A percentile compares a stretch with the other conserved stretches of the same genome.
These are phyloP conservation scores for Micronycteris hirsuta DNA, from an alignment of 2,113 vertebrate genomes.

Conservation along the genomic window DNA sequence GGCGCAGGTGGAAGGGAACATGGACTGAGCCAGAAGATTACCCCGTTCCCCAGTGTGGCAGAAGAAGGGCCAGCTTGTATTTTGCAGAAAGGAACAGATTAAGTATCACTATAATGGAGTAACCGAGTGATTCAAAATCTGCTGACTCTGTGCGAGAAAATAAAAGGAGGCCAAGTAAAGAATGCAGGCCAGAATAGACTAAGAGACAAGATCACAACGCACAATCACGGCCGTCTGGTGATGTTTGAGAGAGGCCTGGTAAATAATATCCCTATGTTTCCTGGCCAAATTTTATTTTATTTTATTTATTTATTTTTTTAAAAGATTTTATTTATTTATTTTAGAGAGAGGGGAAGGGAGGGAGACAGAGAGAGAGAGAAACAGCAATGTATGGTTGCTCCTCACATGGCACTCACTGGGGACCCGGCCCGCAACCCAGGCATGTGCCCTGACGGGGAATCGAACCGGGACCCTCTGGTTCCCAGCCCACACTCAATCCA, in stretches of 20 bases:
- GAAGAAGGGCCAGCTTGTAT: neutral
- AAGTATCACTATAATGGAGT: neutral
- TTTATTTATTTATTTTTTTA: too few relatives aligned
- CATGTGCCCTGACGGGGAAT: too few relatives aligned
- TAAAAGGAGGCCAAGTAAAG: neutral
- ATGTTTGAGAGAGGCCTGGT: neutral
- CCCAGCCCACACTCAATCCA: too few relatives aligned
- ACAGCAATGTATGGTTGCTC: too few relatives aligned
- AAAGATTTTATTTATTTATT: too few relatives aligned
- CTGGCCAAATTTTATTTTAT: neutral
- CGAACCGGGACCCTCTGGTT: too few relatives aligned
- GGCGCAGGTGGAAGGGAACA: neutral
- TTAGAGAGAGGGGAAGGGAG: too few relatives aligned
- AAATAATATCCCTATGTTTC: neutral
- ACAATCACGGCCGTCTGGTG: neutral
- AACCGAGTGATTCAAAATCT: neutral
- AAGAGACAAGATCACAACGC: neutral
- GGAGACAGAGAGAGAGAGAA: too few relatives aligned
- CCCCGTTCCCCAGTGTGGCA: neutral
- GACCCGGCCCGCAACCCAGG: too few relatives aligned
- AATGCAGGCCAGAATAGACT: neutral
- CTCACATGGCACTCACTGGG: too few relatives aligned
- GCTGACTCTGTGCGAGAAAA: neutral
- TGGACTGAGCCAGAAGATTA: neutral
- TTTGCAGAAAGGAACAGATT: neutral